Conservation (phyloP, 2,113 vertebrate species). For the Origma solitaria region DNA sequence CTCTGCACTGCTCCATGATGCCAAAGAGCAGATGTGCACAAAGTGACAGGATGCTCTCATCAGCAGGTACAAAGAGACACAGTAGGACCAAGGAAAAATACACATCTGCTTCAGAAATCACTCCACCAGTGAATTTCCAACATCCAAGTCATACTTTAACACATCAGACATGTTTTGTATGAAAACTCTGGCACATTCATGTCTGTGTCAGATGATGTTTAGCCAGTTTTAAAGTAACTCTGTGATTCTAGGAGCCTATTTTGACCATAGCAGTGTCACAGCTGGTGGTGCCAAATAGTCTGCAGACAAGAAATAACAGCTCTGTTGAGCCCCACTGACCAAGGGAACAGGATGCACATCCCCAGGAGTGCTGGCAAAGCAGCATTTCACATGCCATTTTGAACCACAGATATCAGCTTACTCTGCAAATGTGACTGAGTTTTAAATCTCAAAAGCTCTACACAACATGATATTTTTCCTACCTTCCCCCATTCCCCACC, state of each 20-base stretch:
- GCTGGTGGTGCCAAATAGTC: not conserved
- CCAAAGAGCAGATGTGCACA: not conserved
- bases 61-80: not conserved
- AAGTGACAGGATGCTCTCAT: not conserved
- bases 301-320: not conserved
- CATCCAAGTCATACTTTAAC: not conserved
- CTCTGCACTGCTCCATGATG: fast-evolving
- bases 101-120: not conserved
- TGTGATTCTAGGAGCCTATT: not conserved
- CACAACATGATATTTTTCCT: not conserved
- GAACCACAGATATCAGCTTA: not conserved
- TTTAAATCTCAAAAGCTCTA: not conserved
- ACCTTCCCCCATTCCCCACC: not conserved
- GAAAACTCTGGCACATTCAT: not conserved
- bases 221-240: not conserved
- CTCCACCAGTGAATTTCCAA: not conserved
- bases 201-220: not conserved
- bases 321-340: not conserved
- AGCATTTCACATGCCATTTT: not conserved
- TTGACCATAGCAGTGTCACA: not conserved
- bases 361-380: not conserved
- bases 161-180: fast-evolving
- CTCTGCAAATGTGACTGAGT: not conserved
- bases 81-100: not conserved
- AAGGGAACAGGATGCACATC: not conserved